These are phyloP conservation scores for Neocrepidodera transversa DNA, from an alignment of 2,888 invertebrate genomes.

Conservation along the genomic window DNA sequence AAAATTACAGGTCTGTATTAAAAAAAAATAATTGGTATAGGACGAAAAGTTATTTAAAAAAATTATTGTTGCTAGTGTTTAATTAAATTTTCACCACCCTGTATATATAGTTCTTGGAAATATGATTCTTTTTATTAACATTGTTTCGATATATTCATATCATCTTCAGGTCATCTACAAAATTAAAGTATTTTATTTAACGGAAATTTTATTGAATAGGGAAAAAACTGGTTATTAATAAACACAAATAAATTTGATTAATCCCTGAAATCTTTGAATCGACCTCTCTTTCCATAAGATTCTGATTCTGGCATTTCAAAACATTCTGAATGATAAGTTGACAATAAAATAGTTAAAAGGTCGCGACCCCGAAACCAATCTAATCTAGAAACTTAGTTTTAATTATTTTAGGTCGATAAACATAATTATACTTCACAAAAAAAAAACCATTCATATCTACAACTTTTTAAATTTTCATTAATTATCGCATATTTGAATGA, in stretches of 20 bases:
- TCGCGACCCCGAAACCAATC: slow-evolving; percentile 52
- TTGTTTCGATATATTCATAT: too few species aligned
- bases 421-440: slow-evolving; percentile 27
- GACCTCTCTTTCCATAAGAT: slow-evolving; percentile 29
- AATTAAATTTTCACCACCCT: too few species aligned
- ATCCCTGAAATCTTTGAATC: slow-evolving; percentile 18
- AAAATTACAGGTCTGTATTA: too few species aligned
- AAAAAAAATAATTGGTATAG: too few species aligned
- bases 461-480: slow-evolving; percentile 1
- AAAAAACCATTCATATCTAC: not conserved
- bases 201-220: slow-evolving; percentile 13
- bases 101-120: too few species aligned
- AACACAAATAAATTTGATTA: slow-evolving; percentile 17
- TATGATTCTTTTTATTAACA: too few species aligned
- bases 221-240: slow-evolving; percentile 13
- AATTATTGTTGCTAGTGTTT: too few species aligned
- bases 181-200: too few species aligned
- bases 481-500: slow-evolving; percentile 1
- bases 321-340: slow-evolving; percentile 50
- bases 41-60: too few species aligned
- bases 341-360: slow-evolving; percentile 54
- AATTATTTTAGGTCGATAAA: slow-evolving; percentile 39
- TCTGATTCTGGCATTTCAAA: slow-evolving; percentile 42
- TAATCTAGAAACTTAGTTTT: slow-evolving; percentile 46
- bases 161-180: too few species aligned